Conservation (phyloP, 2,888 invertebrate species). For the Nysson spinosus region DNA sequence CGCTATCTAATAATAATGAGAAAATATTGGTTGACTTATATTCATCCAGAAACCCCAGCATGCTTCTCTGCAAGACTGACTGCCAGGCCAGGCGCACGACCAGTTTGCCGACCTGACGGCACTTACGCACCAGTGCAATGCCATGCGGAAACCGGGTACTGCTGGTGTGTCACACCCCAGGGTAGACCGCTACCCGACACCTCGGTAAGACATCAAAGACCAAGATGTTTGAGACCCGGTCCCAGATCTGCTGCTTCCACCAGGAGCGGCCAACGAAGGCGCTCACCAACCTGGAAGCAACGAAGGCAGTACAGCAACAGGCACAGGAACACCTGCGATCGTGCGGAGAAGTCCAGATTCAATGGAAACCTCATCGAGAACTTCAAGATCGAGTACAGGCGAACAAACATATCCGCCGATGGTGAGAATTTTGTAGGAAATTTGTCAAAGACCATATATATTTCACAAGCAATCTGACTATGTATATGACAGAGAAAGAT, state of each 20-base stretch:
- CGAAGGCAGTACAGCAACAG: conserved; percentile 68
- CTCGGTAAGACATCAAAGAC: conserved; percentile 84
- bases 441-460: too few relatives aligned
- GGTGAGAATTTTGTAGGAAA: conserved; percentile 54
- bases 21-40: too few relatives aligned
- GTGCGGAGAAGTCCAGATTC: conserved; percentile 87
- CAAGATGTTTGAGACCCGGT: conserved; percentile 81
- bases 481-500: too few relatives aligned
- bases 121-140: conserved; percentile 92
- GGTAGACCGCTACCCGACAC: conserved; percentile 91
- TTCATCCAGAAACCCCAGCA: conserved; percentile 74
- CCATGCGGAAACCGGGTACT: conserved; percentile 85
- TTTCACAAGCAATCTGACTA: too few relatives aligned
- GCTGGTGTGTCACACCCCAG: conserved; percentile 94
- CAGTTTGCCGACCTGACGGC: conserved; percentile 90
- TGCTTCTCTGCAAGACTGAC: conserved; percentile 76
- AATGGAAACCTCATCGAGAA: conserved; percentile 91
- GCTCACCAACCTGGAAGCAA: conserved; percentile 68
- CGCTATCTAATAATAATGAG: conserved; percentile 6
- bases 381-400: conserved; percentile 87
- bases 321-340: conserved; percentile 80
- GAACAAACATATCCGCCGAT: conserved; percentile 70
- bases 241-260: conserved; percentile 56
- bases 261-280: conserved; percentile 64
- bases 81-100: conserved; percentile 82